Percentiles rank a stretch among this genome's conserved stretches.
Conservation (phyloP, 2,113 vertebrate species). For the Psettodes erumei region DNA sequence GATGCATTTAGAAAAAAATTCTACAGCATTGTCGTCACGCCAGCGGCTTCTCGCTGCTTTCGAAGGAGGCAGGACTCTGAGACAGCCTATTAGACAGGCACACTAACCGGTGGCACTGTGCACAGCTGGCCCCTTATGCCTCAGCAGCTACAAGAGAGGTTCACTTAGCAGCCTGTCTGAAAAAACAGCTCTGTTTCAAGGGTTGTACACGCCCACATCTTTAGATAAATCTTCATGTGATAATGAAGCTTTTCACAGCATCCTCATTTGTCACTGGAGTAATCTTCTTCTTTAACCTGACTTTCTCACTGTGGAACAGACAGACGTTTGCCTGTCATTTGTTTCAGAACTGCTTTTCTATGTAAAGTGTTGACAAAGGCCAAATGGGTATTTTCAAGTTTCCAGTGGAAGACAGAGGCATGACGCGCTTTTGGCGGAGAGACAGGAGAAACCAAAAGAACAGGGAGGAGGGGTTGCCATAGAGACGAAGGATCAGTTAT, state of each 20-base stretch:
- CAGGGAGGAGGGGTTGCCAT: slow-evolving; percentile 60
- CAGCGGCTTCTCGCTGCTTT: not conserved
- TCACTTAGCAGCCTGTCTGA: not conserved
- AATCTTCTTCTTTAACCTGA: not conserved
- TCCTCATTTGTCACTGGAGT: not conserved
- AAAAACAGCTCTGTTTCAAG: not conserved
- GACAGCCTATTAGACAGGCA: not conserved
- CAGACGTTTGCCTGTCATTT: not conserved
- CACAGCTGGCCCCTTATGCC: slow-evolving; percentile 5
- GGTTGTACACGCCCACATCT: not conserved
- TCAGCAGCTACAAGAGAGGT: slow-evolving; percentile 6
- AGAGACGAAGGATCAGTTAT: slow-evolving; percentile 67
- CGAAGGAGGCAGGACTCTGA: not conserved
- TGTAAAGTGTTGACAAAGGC: slow-evolving; percentile 9
- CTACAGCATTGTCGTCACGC: not conserved
- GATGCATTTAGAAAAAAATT: not conserved
- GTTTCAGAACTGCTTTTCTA: not conserved
- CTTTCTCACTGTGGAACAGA: not conserved
- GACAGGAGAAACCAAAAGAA: not conserved
- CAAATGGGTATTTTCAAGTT: slow-evolving; percentile 12
- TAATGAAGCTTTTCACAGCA: not conserved
- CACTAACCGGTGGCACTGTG: not conserved
- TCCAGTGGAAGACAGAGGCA: not conserved
- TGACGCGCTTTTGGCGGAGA: slow-evolving; percentile 17
- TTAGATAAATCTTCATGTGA: not conserved